These are phyloP conservation scores for Cosmopolites sordidus DNA, from an alignment of 2,888 invertebrate species.

Conservation along the genomic window DNA sequence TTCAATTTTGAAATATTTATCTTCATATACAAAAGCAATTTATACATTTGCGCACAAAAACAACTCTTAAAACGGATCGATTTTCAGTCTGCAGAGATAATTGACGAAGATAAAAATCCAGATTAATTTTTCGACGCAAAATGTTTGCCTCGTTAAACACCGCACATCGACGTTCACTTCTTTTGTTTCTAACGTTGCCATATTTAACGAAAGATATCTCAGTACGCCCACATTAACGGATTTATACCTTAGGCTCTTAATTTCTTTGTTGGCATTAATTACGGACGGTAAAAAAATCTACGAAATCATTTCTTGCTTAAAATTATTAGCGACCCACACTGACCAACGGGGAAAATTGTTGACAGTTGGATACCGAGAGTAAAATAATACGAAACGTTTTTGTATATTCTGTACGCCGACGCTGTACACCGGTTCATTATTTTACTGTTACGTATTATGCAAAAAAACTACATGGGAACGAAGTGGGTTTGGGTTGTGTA, in stretches of 20 bases:
- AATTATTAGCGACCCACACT: constrained; percentile 4
- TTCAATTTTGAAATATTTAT: no score
- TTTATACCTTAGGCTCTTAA: constrained; percentile 1
- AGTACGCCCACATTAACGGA: not conserved
- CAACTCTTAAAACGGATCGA: no score
- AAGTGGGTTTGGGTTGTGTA: not conserved
- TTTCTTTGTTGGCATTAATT: constrained; percentile 6
- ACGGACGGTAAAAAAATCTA: not conserved
- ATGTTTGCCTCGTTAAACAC: no score
- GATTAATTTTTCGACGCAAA: no score
- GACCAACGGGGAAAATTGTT: not conserved
- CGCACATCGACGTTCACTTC: not conserved
- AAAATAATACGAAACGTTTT: not conserved
- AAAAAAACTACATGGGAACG: constrained; percentile 4
- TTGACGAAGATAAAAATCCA: no score
- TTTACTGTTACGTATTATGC: constrained; percentile 8
- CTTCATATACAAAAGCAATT: no score
- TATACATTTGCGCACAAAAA: no score
- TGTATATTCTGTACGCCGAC: constrained; percentile 4
- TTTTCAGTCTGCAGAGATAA: no score
- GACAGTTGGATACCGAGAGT: constrained; percentile 3
- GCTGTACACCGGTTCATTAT: not conserved
- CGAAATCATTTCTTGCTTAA: not conserved
- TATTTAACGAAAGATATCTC: not conserved
- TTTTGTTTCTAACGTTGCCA: not conserved